Percentiles rank a stretch among this genome's conserved stretches.
phyloP scores from a whole-genome alignment of 2,797 vertebrate species.

The Brotula barbata region DNA sequence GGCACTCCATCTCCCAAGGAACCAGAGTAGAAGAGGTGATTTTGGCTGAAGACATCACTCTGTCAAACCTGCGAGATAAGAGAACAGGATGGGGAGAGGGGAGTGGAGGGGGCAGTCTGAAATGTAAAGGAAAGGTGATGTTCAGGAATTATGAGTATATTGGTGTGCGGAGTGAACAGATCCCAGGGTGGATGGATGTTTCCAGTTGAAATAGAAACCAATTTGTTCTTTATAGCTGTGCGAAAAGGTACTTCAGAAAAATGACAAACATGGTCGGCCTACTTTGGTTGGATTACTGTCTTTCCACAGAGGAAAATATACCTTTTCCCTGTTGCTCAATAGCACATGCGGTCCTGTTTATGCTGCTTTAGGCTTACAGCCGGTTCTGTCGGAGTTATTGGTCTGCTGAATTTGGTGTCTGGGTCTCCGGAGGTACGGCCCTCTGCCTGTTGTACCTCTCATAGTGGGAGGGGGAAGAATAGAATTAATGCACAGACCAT shows the following conservation, averaged over 20 bases:
- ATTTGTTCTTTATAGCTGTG: slow-evolving; percentile 20
- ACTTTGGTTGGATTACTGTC: slow-evolving; percentile 16
- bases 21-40: slow-evolving; percentile 69
- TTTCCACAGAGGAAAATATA: slow-evolving; percentile 4
- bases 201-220: slow-evolving; percentile 27
- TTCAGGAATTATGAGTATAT: slow-evolving; percentile 40
- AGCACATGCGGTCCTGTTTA: slow-evolving; percentile 1
- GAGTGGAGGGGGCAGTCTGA: slow-evolving; percentile 8
- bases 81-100: slow-evolving; percentile 37
- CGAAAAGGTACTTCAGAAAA: slow-evolving; percentile 15
- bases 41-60: slow-evolving; percentile 76
- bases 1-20: slow-evolving; percentile 73
- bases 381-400: slow-evolving; percentile 20
- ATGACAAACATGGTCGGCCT: slow-evolving; percentile 15
- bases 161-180: slow-evolving; percentile 17
- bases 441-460: slow-evolving; percentile 18
- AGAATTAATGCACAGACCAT: too few species aligned
- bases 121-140: slow-evolving; percentile 55
- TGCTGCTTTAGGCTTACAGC: slow-evolving; percentile 14
- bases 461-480: slow-evolving; percentile 14
- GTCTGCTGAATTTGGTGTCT: slow-evolving; percentile 29
- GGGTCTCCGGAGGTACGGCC: slow-evolving; percentile 27
- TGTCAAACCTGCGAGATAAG: slow-evolving; percentile 70
- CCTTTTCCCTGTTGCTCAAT: background rate
- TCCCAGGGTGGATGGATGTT: slow-evolving; percentile 21